Evolutionary conservation across 2,113 vertebrate genomes (phyloP).

Genomic region (Pionites leucogaster): DNA sequence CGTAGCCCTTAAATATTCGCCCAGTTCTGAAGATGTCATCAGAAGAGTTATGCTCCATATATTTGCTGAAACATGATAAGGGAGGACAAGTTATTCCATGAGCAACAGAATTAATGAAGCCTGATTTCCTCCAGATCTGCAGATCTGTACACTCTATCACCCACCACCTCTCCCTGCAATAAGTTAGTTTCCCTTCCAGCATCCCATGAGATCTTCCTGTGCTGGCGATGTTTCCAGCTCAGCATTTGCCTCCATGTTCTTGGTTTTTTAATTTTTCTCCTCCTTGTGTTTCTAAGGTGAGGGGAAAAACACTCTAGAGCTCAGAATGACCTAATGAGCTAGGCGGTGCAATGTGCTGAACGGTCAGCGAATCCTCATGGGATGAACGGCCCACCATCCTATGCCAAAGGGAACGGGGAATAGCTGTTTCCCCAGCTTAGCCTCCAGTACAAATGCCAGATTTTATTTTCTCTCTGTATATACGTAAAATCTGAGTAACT

Average conservation of each 20-base stretch:
- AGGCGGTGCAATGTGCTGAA: fast-evolving
- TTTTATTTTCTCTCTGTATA: background rate
- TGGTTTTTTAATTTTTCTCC: background rate
- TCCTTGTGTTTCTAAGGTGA: background rate
- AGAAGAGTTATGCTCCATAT: background rate
- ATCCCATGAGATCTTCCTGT: background rate
- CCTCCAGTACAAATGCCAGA: background rate
- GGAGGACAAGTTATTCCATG: background rate
- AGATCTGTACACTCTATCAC: background rate
- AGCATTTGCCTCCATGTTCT: background rate
- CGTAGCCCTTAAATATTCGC: background rate
- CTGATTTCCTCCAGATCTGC: background rate
- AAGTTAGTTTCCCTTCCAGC: background rate
- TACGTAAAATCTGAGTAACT: background rate
- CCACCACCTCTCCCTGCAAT: background rate
- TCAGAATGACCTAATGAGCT: background rate
- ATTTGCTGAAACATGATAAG: background rate
- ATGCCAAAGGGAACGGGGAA: fast-evolving
- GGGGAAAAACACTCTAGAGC: background rate
- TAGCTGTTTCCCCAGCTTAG: background rate
- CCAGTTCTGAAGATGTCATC: background rate
- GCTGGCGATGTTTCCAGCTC: background rate
- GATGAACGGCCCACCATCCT: fast-evolving
- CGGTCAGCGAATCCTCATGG: fast-evolving
- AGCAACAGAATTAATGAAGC: background rate